Base-by-base conservation (phyloP, 1,140 invertebrate species). In the Adoxophyes honmai region DNA sequence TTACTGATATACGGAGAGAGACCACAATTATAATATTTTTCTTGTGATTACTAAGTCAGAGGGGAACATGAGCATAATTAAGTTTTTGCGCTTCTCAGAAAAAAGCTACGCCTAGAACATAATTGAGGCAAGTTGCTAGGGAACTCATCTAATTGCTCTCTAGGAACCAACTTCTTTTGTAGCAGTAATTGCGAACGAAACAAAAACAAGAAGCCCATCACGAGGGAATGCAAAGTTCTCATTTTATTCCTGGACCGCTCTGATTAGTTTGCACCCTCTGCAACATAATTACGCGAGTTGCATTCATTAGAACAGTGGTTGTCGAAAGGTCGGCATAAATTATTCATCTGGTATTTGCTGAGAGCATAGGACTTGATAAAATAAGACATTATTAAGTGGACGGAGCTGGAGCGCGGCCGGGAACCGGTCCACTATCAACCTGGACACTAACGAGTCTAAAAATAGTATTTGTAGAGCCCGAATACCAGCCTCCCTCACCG, bases 311-410 rank as follows among this genome's bases (percentile, higher is more conserved):
- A 48, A 33, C 21, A 48, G 10, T 13, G 16, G 18, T 48, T 48
- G 42, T 21, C 21, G n/a, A 48, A 48, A 48, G 42, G 42, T 48
- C 42, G 21, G 21, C 21, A 48, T 48, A 48, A 48, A 48, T 48
- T n/a, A 48, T 48, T 48, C 42, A 48, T 48, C 13, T 48, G 18
- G 42, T 48, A 28, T 16, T 11, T 8, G 8, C 10, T 28, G 21
- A 0, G 38, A 3, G 8, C 38, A 10, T 8, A 13, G 13, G 7
- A 48, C 18, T 48, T 13, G 42, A 18, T 16, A 28, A 18, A 48
- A 28, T 48, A 48, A 48, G 42, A 48, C 42, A 48, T 48, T n/a
- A n/a, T n/a, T 48, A 48, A 48, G 42, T 48, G 42, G 42, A 10
- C n/a, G 21, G 42, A 11, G 42, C 42, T 21, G 42, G 18, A 48